Evolutionary conservation across 1,140 invertebrate species (phyloP).

Genomic region (Ganaspis sp.): DNA sequence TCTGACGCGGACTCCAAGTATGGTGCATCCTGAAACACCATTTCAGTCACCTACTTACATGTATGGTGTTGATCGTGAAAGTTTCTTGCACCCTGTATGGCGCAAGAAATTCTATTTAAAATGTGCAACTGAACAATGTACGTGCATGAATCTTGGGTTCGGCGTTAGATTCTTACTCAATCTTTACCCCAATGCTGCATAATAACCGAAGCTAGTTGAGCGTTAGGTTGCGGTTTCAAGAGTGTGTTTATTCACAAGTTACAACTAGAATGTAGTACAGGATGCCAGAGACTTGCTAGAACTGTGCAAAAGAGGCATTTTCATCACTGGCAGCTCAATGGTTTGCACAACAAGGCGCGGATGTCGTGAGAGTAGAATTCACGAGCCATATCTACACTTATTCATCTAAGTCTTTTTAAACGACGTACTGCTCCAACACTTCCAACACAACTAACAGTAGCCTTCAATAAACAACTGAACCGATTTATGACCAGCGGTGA

Average conservation of each 20-base stretch:
- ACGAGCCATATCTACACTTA: constrained; percentile 13
- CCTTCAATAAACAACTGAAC: neutral
- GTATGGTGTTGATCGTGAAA: constrained; percentile 49
- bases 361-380: constrained; percentile 6
- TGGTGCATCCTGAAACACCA: constrained; percentile 44
- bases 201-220: neutral
- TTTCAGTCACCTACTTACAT: constrained; percentile 57
- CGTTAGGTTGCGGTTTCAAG: neutral
- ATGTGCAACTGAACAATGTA: too few relatives aligned
- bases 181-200: constrained; percentile 1
- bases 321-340: constrained; percentile 14
- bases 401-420: constrained; percentile 1
- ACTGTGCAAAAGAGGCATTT: constrained; percentile 9
- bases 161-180: neutral
- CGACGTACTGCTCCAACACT: neutral
- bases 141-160: neutral
- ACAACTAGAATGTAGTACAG: neutral
- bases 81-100: neutral
- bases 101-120: neutral
- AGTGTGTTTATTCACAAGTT: neutral
- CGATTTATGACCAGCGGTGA: neutral
- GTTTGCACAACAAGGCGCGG: neutral
- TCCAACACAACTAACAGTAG: neutral
- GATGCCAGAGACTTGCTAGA: neutral
- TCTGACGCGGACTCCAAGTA: constrained; percentile 49